Percentiles rank a stretch among this genome's conserved stretches.
Conservation (phyloP, 2,797 vertebrate species). For the Threskiornis aethiopicus region DNA sequence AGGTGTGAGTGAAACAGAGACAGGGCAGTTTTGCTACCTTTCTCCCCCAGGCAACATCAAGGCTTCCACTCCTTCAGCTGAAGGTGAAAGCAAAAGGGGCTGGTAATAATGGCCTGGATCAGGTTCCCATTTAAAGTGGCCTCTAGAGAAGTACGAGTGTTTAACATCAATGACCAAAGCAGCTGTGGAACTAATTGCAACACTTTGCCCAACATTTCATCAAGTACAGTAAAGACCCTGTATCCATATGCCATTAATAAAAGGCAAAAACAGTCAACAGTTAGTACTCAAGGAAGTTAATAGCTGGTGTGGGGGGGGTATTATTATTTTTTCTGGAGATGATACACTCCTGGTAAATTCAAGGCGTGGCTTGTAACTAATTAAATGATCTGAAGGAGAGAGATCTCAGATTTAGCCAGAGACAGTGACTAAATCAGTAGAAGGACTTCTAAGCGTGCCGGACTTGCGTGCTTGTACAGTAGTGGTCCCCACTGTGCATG, state of each 20-base stretch:
- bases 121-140: not conserved
- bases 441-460: not conserved
- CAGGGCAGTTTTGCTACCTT: not conserved
- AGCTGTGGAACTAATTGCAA: constrained; percentile 33
- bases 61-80: not conserved
- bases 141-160: not conserved
- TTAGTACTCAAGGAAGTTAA: not conserved
- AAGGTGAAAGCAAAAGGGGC: not conserved
- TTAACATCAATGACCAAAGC: constrained; percentile 24
- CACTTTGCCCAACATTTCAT: not conserved
- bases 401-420: not conserved
- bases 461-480: not conserved
- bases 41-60: not conserved
- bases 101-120: not conserved
- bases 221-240: not conserved
- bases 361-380: not conserved
- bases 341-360: not conserved
- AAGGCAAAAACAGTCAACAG: not conserved
- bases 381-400: not conserved
- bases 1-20: not conserved
- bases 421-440: not conserved
- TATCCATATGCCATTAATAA: not conserved
- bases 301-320: accelerated
- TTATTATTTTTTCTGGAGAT: not conserved
- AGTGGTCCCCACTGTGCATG: not conserved